These are phyloP conservation scores for Hyposmocoma kahamanoa DNA, from an alignment of 1,140 invertebrate species.

Conservation along the genomic window DNA sequence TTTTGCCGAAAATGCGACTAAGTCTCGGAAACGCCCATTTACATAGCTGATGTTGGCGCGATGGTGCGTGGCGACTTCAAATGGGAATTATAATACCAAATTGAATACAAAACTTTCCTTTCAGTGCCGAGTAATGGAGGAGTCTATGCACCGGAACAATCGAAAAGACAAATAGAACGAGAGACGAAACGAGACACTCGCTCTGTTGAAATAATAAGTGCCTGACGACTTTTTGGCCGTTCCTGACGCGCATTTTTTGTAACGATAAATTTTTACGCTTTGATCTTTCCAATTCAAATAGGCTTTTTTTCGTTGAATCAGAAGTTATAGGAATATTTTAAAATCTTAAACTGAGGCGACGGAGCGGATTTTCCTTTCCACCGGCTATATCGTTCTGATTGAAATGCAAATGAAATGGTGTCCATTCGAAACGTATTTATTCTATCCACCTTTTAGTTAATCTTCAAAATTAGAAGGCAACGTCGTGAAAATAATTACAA, in stretches of 20 bases:
- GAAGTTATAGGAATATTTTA: conserved; percentile 72
- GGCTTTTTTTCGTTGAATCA: conserved; percentile 65
- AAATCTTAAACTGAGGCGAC: conserved; percentile 69
- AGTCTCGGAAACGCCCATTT: conserved; percentile 67
- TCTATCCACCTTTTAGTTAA: conserved; percentile 54
- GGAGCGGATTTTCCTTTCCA: conserved; percentile 67
- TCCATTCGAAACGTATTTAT: conserved; percentile 63
- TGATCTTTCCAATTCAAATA: conserved; percentile 72
- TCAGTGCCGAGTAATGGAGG: conserved; percentile 71
- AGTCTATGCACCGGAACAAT: conserved; percentile 72
- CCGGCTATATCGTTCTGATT: conserved; percentile 67
- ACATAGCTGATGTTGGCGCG: conserved; percentile 69
- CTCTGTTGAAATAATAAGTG: conserved; percentile 71
- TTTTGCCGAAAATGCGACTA: conserved; percentile 56
- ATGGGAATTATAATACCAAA: conserved; percentile 74
- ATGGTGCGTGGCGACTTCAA: conserved; percentile 72
- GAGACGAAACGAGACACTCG: conserved; percentile 60
- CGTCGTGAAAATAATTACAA: too few relatives aligned
- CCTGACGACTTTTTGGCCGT: conserved; percentile 65
- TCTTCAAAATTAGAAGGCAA: conserved; percentile 48
- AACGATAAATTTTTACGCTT: conserved; percentile 71
- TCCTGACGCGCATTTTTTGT: conserved; percentile 55
- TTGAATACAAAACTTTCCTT: conserved; percentile 74
- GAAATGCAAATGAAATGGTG: conserved; percentile 70
- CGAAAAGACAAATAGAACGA: conserved; percentile 72